A percentile compares a stretch with the other conserved stretches of the same genome.
phyloP scores from a whole-genome alignment of 2,888 invertebrate species.

The Augiades crinisus region DNA sequence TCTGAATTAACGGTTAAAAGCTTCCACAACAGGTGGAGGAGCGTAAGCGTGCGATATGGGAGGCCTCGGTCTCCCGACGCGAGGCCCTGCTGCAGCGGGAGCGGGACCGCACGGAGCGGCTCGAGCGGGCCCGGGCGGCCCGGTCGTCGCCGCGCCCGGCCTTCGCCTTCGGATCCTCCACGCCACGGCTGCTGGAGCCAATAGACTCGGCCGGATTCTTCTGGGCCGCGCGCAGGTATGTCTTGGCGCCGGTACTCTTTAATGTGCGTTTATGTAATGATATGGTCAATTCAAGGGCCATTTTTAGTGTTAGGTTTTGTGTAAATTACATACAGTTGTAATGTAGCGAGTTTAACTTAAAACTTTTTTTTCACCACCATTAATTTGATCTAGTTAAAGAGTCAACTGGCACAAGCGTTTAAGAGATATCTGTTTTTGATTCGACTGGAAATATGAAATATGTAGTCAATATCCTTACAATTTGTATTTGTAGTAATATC shows the following conservation, averaged over 20 bases:
- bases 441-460: too few relatives aligned
- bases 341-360: too few relatives aligned
- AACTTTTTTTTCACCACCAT: too few relatives aligned
- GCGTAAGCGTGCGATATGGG: constrained; percentile 93
- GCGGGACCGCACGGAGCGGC: constrained; percentile 90
- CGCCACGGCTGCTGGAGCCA: constrained; percentile 92
- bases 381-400: too few relatives aligned
- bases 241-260: background rate
- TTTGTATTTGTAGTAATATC: too few relatives aligned
- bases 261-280: background rate
- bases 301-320: background rate
- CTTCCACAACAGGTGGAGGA: constrained; percentile 86
- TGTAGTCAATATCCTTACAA: too few relatives aligned
- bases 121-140: constrained; percentile 89
- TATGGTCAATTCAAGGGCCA: background rate
- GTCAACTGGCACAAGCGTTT: too few relatives aligned
- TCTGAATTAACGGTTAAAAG: constrained; percentile 13
- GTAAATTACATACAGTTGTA: background rate
- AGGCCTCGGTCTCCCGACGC: constrained; percentile 92
- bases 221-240: constrained; percentile 91
- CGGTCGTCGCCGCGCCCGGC: constrained; percentile 84
- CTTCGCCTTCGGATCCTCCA: constrained; percentile 96
- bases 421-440: too few relatives aligned
- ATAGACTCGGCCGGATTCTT: constrained; percentile 89
- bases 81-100: constrained; percentile 93